Conservation (phyloP, 1,140 invertebrate genomes). For the Gryon sp. region DNA sequence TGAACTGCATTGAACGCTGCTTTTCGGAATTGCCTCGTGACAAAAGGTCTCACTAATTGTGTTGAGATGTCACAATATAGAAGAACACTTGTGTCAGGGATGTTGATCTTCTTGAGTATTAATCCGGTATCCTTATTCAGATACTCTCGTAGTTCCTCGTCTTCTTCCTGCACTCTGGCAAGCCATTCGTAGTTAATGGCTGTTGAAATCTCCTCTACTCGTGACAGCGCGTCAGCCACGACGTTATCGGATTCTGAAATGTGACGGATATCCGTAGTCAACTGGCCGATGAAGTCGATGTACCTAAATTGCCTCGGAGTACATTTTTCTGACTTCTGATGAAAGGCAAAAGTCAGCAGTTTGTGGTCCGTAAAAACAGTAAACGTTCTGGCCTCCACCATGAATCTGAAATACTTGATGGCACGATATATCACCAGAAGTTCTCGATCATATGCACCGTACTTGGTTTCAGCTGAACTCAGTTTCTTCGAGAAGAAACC, state of each 20-base stretch:
- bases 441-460: neutral
- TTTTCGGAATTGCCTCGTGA: conserved; percentile 40
- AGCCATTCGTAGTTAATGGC: neutral
- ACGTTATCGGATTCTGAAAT: too few species aligned
- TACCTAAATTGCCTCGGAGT: conserved; percentile 63
- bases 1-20: conserved; percentile 70
- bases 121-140: neutral
- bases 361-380: too few species aligned
- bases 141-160: neutral
- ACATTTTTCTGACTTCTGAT: conserved; percentile 1
- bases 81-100: neutral
- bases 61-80: conserved; percentile 20
- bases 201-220: conserved; percentile 29
- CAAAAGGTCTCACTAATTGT: conserved; percentile 2
- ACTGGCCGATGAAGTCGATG: conserved; percentile 72
- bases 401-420: conserved; percentile 1
- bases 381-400: neutral
- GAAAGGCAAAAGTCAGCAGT: neutral
- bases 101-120: neutral
- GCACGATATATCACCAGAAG: neutral
- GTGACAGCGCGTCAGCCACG: conserved; percentile 65
- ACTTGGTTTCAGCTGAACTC: too few species aligned
- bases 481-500: neutral
- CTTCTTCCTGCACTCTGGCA: neutral
- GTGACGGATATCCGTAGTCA: too few species aligned